Evolutionary conservation across 2,797 vertebrate genomes (phyloP).

Genomic region (Eutrigla gurnardus): DNA sequence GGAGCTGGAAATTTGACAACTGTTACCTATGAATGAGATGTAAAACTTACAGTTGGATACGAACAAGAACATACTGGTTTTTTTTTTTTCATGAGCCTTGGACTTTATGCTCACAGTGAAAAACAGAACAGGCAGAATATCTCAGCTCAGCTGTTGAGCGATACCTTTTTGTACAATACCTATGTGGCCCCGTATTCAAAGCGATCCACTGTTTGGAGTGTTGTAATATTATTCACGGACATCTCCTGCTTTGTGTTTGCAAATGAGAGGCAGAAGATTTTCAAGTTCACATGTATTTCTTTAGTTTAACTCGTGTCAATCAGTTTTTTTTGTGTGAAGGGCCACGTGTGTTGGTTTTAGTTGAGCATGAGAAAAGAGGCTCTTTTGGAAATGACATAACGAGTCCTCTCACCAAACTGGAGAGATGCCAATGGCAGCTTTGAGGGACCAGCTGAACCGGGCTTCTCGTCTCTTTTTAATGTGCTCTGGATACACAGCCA

Average conservation of each 20-base stretch:
- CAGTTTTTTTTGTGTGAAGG: conserved; percentile 31
- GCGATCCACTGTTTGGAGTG: conserved; percentile 1
- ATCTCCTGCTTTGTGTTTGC: conserved; percentile 3
- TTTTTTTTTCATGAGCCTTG: conserved; percentile 12
- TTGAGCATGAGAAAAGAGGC: conserved; percentile 45
- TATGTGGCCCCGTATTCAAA: conserved; percentile 22
- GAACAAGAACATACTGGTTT: conserved; percentile 6
- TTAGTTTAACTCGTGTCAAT: neutral
- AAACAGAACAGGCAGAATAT: conserved; percentile 21
- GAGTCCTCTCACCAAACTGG: conserved; percentile 70
- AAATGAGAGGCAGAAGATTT: neutral
- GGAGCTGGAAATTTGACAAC: conserved; percentile 28
- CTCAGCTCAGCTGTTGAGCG: conserved; percentile 22
- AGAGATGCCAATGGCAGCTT: conserved; percentile 72
- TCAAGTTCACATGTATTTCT: conserved; percentile 2
- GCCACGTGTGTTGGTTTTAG: conserved; percentile 36
- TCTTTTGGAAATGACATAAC: conserved; percentile 75
- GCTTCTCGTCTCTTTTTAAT: conserved; percentile 75
- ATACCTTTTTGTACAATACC: neutral
- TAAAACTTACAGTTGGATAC: conserved; percentile 26
- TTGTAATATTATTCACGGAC: conserved; percentile 6
- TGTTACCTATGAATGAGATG: conserved; percentile 39
- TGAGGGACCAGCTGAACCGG: conserved; percentile 64
- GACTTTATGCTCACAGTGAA: conserved; percentile 24
- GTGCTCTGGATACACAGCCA: conserved; percentile 70